Percentiles rank a stretch among this genome's conserved stretches.
phyloP scores from a whole-genome alignment of 2,888 invertebrate genomes.

The Augiades crinisus region DNA sequence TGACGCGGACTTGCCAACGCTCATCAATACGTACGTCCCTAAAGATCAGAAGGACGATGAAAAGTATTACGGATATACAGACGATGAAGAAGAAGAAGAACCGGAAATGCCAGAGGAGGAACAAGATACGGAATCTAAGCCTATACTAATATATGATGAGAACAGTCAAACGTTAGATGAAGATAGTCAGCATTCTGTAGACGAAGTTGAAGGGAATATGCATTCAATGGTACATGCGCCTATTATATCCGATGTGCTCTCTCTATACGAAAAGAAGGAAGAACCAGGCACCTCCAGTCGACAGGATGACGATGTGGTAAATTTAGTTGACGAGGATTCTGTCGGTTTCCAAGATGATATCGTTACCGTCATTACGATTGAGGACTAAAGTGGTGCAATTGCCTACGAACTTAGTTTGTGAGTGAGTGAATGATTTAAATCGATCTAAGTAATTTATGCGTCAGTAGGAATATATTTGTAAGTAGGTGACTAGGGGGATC shows the following conservation, averaged over 20 bases:
- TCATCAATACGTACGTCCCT: conserved; percentile 64
- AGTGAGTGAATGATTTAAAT: not conserved
- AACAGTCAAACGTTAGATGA: conserved; percentile 36
- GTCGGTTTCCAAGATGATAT: conserved; percentile 43
- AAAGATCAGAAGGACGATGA: conserved; percentile 66
- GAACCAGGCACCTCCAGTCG: conserved; percentile 13
- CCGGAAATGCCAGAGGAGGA: conserved; percentile 28
- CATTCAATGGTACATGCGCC: conserved; percentile 59
- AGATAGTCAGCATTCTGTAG: conserved; percentile 42
- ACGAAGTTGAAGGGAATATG: conserved; percentile 43
- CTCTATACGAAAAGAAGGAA: conserved; percentile 54
- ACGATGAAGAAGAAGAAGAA: conserved; percentile 51
- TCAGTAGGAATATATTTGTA: not conserved
- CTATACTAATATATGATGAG: conserved; percentile 8
- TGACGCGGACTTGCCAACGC: conserved; percentile 51
- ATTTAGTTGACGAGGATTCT: conserved; percentile 53
- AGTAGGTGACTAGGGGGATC: not conserved
- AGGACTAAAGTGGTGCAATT: conserved; percentile 38
- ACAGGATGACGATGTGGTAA: conserved; percentile 38
- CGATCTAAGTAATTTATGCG: not conserved
- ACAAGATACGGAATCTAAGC: conserved; percentile 28
- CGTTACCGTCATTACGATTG: conserved; percentile 51
- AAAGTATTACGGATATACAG: conserved; percentile 63
- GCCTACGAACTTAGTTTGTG: not conserved
- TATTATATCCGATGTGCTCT: conserved; percentile 70